Conservation (phyloP, 2,797 vertebrate genomes). For the Sciurus carolinensis region DNA sequence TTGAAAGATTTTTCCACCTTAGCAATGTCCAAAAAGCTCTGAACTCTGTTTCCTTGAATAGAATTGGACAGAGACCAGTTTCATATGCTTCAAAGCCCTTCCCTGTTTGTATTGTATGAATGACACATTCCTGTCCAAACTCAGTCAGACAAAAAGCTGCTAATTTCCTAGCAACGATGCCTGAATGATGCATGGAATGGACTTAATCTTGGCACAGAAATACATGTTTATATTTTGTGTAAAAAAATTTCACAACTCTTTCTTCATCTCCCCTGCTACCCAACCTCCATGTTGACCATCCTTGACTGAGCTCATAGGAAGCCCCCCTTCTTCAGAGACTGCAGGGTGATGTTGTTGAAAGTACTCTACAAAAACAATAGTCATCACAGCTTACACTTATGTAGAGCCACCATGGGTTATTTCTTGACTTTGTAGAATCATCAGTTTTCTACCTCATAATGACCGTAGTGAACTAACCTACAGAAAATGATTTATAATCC, state of each 20-base stretch:
- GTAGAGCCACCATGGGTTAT: not conserved
- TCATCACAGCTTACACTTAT: not conserved
- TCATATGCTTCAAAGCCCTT: not conserved
- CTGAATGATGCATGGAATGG: not conserved
- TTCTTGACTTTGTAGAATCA: not conserved
- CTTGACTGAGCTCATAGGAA: not conserved
- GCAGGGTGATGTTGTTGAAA: not conserved
- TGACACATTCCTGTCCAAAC: constrained; percentile 4
- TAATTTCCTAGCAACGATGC: constrained; percentile 24
- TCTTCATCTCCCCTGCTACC: not conserved
- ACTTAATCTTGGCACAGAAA: constrained; percentile 36
- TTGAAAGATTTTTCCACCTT: not conserved
- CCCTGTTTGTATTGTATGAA: not conserved
- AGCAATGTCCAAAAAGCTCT: not conserved
- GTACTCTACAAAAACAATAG: not conserved
- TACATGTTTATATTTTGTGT: not conserved
- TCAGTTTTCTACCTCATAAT: not conserved
- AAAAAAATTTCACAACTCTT: not conserved
- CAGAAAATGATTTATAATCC: not conserved
- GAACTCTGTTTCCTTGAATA: not conserved
- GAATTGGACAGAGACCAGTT: not conserved
- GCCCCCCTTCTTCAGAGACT: not conserved
- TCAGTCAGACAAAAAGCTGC: not conserved
- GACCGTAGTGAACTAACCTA: not conserved
- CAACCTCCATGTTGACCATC: not conserved